Base-by-base conservation (phyloP, 2,797 vertebrate genomes). In the Pempheris klunzingeri region DNA sequence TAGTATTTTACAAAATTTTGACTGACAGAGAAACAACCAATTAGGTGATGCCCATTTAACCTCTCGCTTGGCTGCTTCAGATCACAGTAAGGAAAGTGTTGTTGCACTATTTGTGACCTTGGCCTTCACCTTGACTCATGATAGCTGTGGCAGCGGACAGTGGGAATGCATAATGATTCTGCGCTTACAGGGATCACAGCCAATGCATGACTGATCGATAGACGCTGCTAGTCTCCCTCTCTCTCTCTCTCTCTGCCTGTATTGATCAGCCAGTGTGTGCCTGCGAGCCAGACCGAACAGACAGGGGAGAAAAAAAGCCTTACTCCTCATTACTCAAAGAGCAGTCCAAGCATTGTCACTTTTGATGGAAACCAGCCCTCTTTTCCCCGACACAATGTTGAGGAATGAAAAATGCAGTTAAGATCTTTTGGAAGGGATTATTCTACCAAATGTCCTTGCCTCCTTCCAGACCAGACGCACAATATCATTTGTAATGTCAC, bases 41-140 rank as follows among this genome's bases (percentile, higher is more conserved):
- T 62, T 57, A 20, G n/a, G n/a, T 39, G 34, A 1, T 4, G 18
- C 20, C n/a, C 5, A 13, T 86, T 88, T 76, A 76, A 88, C 80
- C 64, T 49, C 50, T 74, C 13, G 24, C 3, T 30, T 18, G 34
- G 34, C 81, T 52, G 62, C 53, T 64, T 59, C 17, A 17, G 46
- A 49, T 14, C 20, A n/a, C n/a, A 17, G 24, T 53, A 58, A 81
- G 59, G 55, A 77, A 74, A 70, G 55, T 38, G 43, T 50, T 74
- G 61, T 17, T 77, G 44, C 53, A 22, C 59, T 67, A 87, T 85
- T 85, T 78, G 63, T 86, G 92, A 92, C 91, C 85, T 89, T 91
- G 89, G 65, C 66, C 78, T 83, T 92, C 83, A 93, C 93, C 87
- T 92, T 95, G 90, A 88, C 78, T 87, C 71, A 30, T 72, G 72